These are phyloP conservation scores for Drosophila subquinaria DNA, from an alignment of 2,888 invertebrate species.

Conservation along the genomic window DNA sequence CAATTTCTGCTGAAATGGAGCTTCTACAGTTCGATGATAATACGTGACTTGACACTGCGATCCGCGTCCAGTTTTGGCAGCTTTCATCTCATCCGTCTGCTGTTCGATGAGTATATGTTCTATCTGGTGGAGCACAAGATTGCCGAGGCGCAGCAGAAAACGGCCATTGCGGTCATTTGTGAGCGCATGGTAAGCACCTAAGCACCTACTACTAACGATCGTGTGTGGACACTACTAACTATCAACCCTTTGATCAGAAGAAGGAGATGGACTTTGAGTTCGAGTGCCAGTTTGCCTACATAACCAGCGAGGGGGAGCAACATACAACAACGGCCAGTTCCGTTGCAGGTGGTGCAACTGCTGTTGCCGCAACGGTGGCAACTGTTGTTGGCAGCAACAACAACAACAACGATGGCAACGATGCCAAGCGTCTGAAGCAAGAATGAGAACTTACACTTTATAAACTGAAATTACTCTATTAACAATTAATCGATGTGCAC, in stretches of 20 bases:
- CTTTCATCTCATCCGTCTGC: slow-evolving; percentile 98
- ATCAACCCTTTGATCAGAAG: slow-evolving; percentile 68
- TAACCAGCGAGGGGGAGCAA: slow-evolving; percentile 72
- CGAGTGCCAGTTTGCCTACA: slow-evolving; percentile 84
- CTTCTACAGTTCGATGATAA: slow-evolving; percentile 99
- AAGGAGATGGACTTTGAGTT: slow-evolving; percentile 84
- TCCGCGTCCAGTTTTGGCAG: slow-evolving; percentile 99
- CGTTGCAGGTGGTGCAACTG: slow-evolving; percentile 28
- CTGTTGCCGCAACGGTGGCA: not conserved
- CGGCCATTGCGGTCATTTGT: slow-evolving; percentile 97
- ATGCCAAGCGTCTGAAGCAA: slow-evolving; percentile 83
- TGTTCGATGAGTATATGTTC: slow-evolving; percentile 99
- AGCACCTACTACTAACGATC: slow-evolving; percentile 10
- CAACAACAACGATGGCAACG: slow-evolving; percentile 48
- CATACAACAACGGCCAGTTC: slow-evolving; percentile 52
- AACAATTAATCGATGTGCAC: slow-evolving; percentile 34
- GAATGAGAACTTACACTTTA: slow-evolving; percentile 73
- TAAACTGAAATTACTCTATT: slow-evolving; percentile 37
- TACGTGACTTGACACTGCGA: slow-evolving; percentile 96
- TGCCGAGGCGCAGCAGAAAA: slow-evolving; percentile 94
- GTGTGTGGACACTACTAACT: slow-evolving; percentile 22
- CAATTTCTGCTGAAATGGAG: slow-evolving; percentile 99
- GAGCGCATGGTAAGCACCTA: slow-evolving; percentile 84
- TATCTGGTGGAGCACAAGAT: slow-evolving; percentile 99
- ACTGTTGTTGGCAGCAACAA: not conserved